A percentile compares a stretch with the other conserved stretches of the same genome.
phyloP scores from a whole-genome alignment of 2,113 vertebrate species.

The Manacus vitellinus region DNA sequence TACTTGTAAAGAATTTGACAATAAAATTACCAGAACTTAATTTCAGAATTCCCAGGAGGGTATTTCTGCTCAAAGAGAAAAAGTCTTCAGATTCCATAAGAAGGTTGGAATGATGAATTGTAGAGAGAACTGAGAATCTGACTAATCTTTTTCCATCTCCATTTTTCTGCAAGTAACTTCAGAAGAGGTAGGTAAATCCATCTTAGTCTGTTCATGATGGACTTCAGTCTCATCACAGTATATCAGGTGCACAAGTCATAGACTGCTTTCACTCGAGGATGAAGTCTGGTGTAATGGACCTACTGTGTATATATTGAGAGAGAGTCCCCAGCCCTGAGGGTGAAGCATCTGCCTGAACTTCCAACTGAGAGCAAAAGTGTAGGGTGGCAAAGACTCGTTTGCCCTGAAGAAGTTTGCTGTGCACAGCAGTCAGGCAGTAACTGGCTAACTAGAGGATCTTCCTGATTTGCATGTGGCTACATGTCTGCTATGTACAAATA shows the following conservation, averaged over 20 bases:
- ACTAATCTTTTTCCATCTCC: background rate
- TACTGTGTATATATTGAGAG: background rate
- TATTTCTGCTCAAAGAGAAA: conserved; percentile 11
- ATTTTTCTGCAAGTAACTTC: background rate
- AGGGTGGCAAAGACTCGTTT: background rate
- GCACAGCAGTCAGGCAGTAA: background rate
- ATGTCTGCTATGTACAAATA: background rate
- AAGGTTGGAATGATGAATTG: background rate
- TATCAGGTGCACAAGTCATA: background rate
- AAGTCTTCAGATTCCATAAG: background rate
- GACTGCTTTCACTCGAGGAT: background rate
- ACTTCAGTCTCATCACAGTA: background rate
- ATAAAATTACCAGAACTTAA: conserved; percentile 29
- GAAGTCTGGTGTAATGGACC: background rate
- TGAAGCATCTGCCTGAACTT: background rate
- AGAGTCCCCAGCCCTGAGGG: background rate
- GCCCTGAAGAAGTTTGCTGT: background rate
- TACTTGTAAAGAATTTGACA: conserved; percentile 19
- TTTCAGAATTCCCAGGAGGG: conserved; percentile 18
- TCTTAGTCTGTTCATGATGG: background rate
- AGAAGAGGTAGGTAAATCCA: background rate
- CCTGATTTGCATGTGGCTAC: background rate
- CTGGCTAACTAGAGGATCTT: background rate
- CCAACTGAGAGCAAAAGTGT: background rate
- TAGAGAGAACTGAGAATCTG: background rate